These are phyloP conservation scores for Drosophila nigrodunni DNA, from an alignment of 1,140 invertebrate species.

Conservation along the genomic window DNA sequence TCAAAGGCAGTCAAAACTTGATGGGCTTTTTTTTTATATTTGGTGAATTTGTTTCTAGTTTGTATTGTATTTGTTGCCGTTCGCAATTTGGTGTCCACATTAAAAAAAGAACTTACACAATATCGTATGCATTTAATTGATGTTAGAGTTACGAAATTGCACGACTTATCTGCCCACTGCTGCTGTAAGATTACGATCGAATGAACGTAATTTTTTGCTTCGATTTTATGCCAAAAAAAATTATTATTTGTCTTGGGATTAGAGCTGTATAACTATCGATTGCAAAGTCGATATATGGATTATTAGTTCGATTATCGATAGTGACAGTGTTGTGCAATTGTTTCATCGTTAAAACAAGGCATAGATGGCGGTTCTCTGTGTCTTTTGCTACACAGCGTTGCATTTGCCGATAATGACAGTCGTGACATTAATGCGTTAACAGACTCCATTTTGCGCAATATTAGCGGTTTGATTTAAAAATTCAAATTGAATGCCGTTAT, in stretches of 20 bases:
- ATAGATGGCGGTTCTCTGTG: too few species aligned
- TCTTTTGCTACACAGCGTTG: too few species aligned
- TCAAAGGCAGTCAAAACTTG: slow-evolving; percentile 21
- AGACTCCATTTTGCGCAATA: background rate
- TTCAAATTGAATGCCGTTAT: slow-evolving; percentile 8
- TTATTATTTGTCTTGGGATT: slow-evolving; percentile 18
- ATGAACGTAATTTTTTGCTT: slow-evolving; percentile 29
- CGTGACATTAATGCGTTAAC: too few species aligned
- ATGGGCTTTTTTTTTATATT: slow-evolving; percentile 20
- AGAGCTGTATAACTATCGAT: background rate
- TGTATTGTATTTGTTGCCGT: slow-evolving; percentile 2
- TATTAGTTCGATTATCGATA: background rate
- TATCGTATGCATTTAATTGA: slow-evolving; percentile 44
- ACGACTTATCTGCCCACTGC: slow-evolving; percentile 2
- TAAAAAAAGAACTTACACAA: slow-evolving; percentile 55
- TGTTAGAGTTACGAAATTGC: slow-evolving; percentile 3
- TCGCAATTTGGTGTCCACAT: background rate
- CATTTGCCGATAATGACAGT: too few species aligned
- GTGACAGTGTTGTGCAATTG: background rate
- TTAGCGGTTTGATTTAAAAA: background rate
- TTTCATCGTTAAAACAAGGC: background rate
- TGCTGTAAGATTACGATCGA: slow-evolving; percentile 4
- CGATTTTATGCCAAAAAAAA: slow-evolving; percentile 43
- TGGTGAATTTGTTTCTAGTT: slow-evolving; percentile 23
- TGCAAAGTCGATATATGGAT: background rate